Conservation (phyloP, 1,140 invertebrate species). For the Idris sp. region DNA sequence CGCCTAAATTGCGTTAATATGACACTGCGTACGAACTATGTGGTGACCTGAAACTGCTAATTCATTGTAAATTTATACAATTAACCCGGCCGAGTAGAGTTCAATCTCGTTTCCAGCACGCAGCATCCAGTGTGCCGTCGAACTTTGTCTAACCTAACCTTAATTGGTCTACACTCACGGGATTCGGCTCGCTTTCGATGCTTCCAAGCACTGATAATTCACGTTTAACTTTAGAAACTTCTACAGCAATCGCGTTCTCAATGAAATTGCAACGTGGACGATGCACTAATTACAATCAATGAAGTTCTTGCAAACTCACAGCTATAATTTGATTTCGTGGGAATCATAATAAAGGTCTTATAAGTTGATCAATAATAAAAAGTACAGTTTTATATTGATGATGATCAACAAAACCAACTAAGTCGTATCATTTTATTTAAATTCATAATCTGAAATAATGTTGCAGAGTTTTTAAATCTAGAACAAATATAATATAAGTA, state of each 20-base stretch:
- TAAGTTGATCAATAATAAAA: conserved; percentile 15
- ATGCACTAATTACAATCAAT: conserved; percentile 60
- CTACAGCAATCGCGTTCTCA: conserved; percentile 57
- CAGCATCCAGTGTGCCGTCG: conserved; percentile 51
- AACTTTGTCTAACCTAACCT: conserved; percentile 64
- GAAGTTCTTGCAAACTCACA: conserved; percentile 44
- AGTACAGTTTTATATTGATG: conserved; percentile 10
- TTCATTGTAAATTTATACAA: conserved; percentile 70
- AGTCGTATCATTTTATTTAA: too few species aligned
- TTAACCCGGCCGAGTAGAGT: conserved; percentile 60
- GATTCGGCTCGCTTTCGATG: conserved; percentile 60
- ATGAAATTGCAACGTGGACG: conserved; percentile 58
- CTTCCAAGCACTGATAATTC: conserved; percentile 58
- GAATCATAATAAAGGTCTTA: conserved; percentile 36
- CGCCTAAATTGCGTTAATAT: too few species aligned
- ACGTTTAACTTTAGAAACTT: conserved; percentile 62
- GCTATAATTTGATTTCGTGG: conserved; percentile 44
- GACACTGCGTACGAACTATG: too few species aligned
- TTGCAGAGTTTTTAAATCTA: too few species aligned
- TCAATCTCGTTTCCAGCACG: conserved; percentile 56
- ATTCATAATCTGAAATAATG: too few species aligned
- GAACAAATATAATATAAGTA: too few species aligned
- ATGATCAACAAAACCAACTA: too few species aligned
- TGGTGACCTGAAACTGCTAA: conserved; percentile 45
- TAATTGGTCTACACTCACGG: conserved; percentile 61